Evolutionary conservation across 2,113 vertebrate species (phyloP).

Genomic region (Microcebus tavaratra): DNA sequence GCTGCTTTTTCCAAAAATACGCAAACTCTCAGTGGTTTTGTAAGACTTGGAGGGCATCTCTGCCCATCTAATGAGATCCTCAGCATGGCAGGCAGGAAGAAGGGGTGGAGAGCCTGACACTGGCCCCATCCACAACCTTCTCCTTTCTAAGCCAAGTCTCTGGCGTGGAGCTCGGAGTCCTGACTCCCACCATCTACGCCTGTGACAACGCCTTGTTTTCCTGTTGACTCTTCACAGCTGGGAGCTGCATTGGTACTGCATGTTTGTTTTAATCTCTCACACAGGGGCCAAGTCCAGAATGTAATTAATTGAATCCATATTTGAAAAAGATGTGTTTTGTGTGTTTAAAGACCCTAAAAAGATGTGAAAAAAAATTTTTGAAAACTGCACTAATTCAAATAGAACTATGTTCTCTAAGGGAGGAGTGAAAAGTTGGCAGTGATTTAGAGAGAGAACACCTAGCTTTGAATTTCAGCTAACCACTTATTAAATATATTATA

Average conservation of each 20-base stretch:
- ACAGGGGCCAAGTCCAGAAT: background rate
- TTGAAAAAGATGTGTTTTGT: constrained; percentile 16
- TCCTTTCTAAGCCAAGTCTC: background rate
- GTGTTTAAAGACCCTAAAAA: constrained; percentile 15
- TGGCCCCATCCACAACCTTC: background rate
- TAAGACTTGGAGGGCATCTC: background rate
- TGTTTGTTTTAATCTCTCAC: constrained; percentile 36
- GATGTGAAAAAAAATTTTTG: constrained; percentile 22
- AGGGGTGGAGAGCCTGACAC: background rate
- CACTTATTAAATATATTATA: background rate
- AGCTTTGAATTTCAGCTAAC: background rate
- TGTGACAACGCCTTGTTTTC: background rate
- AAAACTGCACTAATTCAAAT: constrained; percentile 38
- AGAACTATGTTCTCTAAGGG: background rate
- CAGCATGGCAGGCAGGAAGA: background rate
- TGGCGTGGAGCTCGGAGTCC: background rate
- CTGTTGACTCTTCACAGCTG: background rate
- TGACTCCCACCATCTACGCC: background rate
- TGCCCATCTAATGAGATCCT: background rate
- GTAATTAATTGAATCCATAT: constrained; percentile 33
- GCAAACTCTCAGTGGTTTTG: background rate
- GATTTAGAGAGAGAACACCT: background rate
- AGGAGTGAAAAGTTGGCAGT: background rate
- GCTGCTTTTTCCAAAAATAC: background rate
- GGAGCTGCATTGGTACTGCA: background rate